Percentiles rank a stretch among this genome's conserved stretches.
phyloP scores from a whole-genome alignment of 2,797 vertebrate species.

The Neosilurus mollespiculum region DNA sequence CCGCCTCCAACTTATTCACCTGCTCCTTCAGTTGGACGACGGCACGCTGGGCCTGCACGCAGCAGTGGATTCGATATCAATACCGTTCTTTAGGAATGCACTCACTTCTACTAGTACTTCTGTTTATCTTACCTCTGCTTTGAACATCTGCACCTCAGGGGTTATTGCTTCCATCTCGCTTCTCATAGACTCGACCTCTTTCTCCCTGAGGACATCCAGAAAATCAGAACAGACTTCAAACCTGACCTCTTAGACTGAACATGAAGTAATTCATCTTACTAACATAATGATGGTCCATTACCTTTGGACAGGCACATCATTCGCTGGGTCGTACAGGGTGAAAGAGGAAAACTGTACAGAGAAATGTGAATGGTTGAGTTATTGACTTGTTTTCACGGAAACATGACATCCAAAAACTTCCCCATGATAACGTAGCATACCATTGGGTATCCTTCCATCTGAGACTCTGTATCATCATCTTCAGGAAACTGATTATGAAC shows the following conservation, averaged over 20 bases:
- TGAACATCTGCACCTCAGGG: slow-evolving; percentile 55
- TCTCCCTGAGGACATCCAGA: slow-evolving; percentile 37
- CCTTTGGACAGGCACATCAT: slow-evolving; percentile 43
- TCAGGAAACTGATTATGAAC: slow-evolving; percentile 68
- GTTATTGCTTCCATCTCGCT: slow-evolving; percentile 53
- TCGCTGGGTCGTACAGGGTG: slow-evolving; percentile 43
- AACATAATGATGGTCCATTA: slow-evolving; percentile 11
- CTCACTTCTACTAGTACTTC: background rate
- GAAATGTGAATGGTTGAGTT: slow-evolving; percentile 18
- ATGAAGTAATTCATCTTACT: background rate
- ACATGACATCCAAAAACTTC: background rate
- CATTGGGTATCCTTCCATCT: slow-evolving; percentile 50
- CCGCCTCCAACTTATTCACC: slow-evolving; percentile 70
- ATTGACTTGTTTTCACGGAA: background rate
- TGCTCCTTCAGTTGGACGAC: slow-evolving; percentile 69
- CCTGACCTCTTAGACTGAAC: background rate
- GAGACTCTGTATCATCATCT: slow-evolving; percentile 65
- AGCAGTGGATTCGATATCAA: background rate
- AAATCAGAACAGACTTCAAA: background rate
- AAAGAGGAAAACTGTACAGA: slow-evolving; percentile 47
- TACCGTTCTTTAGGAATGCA: background rate
- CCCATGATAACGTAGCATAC: slow-evolving; percentile 10
- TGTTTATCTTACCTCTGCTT: slow-evolving; percentile 48
- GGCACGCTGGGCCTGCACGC: slow-evolving; percentile 69
- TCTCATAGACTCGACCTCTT: slow-evolving; percentile 46